Percentiles rank a stretch among this genome's conserved stretches.
Evolutionary conservation across 1,140 invertebrate genomes (phyloP).

Genomic region (Pachyrhynchus sulphureomaculatus): DNA sequence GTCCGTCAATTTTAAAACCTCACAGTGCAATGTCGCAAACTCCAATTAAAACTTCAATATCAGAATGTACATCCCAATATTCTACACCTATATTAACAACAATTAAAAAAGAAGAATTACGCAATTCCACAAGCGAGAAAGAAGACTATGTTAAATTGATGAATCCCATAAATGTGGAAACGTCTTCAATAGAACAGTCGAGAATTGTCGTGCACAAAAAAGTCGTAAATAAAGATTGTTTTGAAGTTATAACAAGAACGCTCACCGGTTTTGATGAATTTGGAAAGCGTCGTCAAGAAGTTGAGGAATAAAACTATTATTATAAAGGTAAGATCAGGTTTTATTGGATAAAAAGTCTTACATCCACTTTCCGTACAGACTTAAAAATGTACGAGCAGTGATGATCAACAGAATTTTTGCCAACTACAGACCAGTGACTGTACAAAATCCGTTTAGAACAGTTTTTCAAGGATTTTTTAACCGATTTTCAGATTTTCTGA

Average conservation of each 20-base stretch:
- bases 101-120: background rate
- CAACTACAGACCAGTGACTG: no score
- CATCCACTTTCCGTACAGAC: background rate
- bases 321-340: conserved; percentile 13
- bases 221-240: conserved; percentile 24
- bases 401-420: no score
- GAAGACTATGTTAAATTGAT: background rate
- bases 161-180: background rate
- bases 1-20: no score
- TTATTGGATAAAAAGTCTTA: background rate
- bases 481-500: no score
- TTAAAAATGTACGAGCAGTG: no score
- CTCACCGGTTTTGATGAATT: conserved; percentile 37
- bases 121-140: background rate
- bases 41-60: no score
- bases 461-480: no score
- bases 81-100: background rate
- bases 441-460: no score
- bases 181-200: conserved; percentile 9
- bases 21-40: no score
- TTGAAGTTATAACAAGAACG: conserved; percentile 34
- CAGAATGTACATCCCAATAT: no score
- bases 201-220: conserved; percentile 28
- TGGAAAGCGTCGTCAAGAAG: conserved; percentile 36
- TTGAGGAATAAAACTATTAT: conserved; percentile 26